These are phyloP conservation scores for Microcebus ravelobensis DNA, from an alignment of 2,113 vertebrate species.

Conservation along the genomic window DNA sequence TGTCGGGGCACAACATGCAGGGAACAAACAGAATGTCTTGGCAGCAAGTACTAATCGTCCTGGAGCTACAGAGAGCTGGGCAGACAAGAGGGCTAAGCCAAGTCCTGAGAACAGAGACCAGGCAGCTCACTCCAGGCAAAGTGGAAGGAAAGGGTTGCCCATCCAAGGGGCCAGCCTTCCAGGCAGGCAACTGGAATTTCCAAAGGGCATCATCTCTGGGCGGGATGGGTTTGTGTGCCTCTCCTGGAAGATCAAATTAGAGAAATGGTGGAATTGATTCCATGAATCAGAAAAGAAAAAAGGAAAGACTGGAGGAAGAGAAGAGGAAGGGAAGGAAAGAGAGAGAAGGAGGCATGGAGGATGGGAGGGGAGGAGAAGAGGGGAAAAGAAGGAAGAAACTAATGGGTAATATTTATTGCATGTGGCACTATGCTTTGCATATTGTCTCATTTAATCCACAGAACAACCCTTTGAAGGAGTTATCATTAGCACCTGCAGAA, in stretches of 20 bases:
- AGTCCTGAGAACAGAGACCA: background rate
- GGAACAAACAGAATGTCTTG: constrained; percentile 18
- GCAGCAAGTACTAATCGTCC: background rate
- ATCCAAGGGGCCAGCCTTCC: background rate
- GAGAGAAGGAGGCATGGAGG: background rate
- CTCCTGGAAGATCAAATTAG: background rate
- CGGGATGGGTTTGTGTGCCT: background rate
- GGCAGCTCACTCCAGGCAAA: background rate
- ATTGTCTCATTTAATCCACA: background rate
- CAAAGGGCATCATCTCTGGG: background rate
- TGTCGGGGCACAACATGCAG: background rate
- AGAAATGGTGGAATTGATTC: background rate
- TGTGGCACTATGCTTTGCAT: background rate
- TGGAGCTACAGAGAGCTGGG: background rate
- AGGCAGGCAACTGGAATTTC: background rate
- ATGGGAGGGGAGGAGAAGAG: background rate
- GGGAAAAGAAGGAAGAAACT: background rate
- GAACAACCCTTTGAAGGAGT: background rate
- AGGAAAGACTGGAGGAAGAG: background rate
- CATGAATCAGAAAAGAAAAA: background rate
- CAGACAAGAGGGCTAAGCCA: background rate
- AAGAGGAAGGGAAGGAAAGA: background rate
- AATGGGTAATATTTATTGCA: background rate
- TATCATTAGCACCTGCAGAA: background rate
- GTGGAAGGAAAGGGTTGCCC: background rate